Percentiles rank a stretch among this genome's conserved stretches.
phyloP scores from a whole-genome alignment of 1,140 invertebrate genomes.

The Druon quercuslanigerum region DNA sequence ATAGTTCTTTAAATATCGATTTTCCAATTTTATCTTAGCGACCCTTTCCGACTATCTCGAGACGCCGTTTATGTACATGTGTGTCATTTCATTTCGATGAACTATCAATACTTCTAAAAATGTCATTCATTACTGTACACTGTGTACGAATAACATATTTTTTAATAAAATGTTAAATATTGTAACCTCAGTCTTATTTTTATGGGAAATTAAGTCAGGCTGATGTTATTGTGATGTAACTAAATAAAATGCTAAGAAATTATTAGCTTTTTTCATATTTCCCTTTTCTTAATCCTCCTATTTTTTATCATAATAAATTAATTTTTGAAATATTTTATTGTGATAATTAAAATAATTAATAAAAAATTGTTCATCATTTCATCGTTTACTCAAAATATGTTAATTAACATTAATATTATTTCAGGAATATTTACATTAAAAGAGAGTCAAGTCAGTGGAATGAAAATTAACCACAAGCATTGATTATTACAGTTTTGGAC shows the following conservation, averaged over 20 bases:
- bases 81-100: neutral
- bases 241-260: conserved; percentile 34
- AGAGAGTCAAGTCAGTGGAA: too few relatives aligned
- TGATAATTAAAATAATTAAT: too few relatives aligned
- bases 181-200: conserved; percentile 24
- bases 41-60: neutral
- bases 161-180: neutral
- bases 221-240: conserved; percentile 27
- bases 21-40: neutral
- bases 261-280: neutral
- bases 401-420: neutral
- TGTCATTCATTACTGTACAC: neutral
- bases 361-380: neutral
- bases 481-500: too few relatives aligned
- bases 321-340: too few relatives aligned
- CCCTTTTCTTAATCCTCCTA: neutral
- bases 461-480: too few relatives aligned
- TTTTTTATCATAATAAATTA: neutral
- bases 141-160: neutral
- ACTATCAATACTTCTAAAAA: neutral
- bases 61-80: neutral
- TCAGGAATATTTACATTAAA: too few relatives aligned
- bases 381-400: neutral
- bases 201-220: conserved; percentile 12
- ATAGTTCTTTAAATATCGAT: neutral